Base-by-base conservation (phyloP, 2,888 invertebrate species). In the Campaea margaritaria region DNA sequence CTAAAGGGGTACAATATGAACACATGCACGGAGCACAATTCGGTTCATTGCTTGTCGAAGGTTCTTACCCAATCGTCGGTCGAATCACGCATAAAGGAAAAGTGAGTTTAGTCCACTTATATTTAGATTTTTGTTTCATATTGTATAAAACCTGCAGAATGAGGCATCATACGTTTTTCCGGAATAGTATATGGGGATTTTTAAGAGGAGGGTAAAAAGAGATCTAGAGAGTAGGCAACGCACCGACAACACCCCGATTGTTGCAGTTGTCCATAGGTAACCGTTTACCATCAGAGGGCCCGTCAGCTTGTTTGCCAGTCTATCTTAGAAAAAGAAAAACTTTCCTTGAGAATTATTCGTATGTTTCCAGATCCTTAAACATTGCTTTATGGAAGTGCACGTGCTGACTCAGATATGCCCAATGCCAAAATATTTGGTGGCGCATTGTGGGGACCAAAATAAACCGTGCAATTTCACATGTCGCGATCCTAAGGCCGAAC, bases 331-430 rank as follows among this genome's bases (percentile, higher is more conserved):
- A n/a, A n/a, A n/a, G n/a, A n/a, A n/a, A n/a, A n/a, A n/a, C n/a
- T n/a, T n/a, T n/a, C n/a, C n/a, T n/a, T n/a, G n/a, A n/a, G n/a
- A n/a, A n/a, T n/a, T n/a, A n/a, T n/a, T n/a, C n/a, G n/a, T n/a
- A n/a, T n/a, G 36, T 50, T 85, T 85, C 43, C 81, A 92, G 89
- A 78, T 81, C 57, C 72, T 91, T 2, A 86, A 86, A 68, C 75
- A 83, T 50, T 93, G 93, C 70, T 88, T 90, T 74, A 86, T 89
- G 76, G 85, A 87, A 70, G 79, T 91, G 51, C 83, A 90, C 69
- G 90, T 92, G 2, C 74, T 92, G 58, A 73, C 83, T 51, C 89
- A 89, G 69, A 79, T 76, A 50, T 93, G 93, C 69, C 72, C 79
- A 16, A 74, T 85, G 21, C 87, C 92, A 47, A 84, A 79, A 62